phyloP scores from a whole-genome alignment of 2,888 invertebrate species.

The Venustoraphidia nigricollis region DNA sequence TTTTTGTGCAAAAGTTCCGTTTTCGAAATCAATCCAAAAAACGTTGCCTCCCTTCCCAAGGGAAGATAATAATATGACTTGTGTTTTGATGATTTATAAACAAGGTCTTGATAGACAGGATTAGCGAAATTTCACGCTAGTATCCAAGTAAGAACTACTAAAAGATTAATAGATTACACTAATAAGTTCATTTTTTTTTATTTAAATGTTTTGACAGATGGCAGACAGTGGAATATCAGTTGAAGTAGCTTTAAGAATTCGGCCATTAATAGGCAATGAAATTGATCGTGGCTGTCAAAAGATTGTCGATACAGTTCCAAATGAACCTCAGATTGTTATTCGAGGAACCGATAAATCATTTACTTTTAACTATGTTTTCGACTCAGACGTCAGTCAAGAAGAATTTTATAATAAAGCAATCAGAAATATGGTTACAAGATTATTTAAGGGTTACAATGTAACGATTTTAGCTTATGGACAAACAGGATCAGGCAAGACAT shows the following conservation, averaged over 20 bases:
- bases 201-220: constrained; percentile 16
- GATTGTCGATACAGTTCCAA: constrained; percentile 49
- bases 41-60: too few relatives aligned
- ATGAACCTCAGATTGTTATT: constrained; percentile 54
- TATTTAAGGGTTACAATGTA: constrained; percentile 85
- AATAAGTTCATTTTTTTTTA: background rate
- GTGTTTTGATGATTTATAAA: too few relatives aligned
- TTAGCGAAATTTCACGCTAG: too few relatives aligned
- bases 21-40: too few relatives aligned
- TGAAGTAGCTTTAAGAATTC: constrained; percentile 66
- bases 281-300: constrained; percentile 55
- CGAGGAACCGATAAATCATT: constrained; percentile 51
- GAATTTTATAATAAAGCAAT: constrained; percentile 61
- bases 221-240: constrained; percentile 27
- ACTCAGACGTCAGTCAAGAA: constrained; percentile 49
- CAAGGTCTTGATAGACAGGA: too few relatives aligned
- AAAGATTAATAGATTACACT: too few relatives aligned
- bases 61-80: too few relatives aligned
- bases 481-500: constrained; percentile 88
- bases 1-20: too few relatives aligned
- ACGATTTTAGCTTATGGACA: constrained; percentile 92
- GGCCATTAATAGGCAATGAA: constrained; percentile 65
- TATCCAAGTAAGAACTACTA: too few relatives aligned
- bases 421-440: constrained; percentile 48
- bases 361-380: constrained; percentile 73